These are phyloP conservation scores for Venturia canescens DNA, from an alignment of 1,140 invertebrate species.

Conservation along the genomic window DNA sequence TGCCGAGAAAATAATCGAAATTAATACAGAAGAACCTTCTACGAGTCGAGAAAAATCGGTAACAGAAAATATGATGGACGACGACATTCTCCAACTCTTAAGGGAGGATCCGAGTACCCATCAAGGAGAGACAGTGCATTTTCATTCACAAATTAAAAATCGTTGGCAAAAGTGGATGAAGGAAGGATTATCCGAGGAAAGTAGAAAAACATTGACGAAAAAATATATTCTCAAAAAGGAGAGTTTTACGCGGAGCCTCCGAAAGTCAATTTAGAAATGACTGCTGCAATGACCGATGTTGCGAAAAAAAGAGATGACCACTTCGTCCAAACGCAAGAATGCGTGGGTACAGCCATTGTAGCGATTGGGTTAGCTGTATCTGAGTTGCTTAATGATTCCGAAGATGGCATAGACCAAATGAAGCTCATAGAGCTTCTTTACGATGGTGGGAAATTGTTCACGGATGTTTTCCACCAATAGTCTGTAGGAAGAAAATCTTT, in stretches of 20 bases:
- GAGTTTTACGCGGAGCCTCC: slow-evolving; percentile 38
- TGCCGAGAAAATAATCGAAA: too few relatives aligned
- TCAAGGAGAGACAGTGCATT: neutral
- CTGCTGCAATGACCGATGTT: slow-evolving; percentile 29
- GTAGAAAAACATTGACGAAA: slow-evolving; percentile 9
- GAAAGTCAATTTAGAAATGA: slow-evolving; percentile 35
- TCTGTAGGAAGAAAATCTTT: slow-evolving; percentile 48
- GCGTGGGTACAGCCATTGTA: slow-evolving; percentile 52
- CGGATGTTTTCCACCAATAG: slow-evolving; percentile 54
- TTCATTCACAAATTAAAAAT: slow-evolving; percentile 17
- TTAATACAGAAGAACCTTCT: too few relatives aligned
- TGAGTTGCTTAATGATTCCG: slow-evolving; percentile 42
- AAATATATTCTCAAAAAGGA: slow-evolving; percentile 26
- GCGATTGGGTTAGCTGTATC: slow-evolving; percentile 49
- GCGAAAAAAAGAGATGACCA: slow-evolving; percentile 40
- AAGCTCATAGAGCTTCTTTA: slow-evolving; percentile 16
- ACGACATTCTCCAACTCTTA: slow-evolving; percentile 23
- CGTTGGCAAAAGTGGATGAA: slow-evolving; percentile 36
- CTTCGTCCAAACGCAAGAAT: slow-evolving; percentile 32
- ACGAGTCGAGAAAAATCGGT: neutral
- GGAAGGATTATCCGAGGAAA: too few relatives aligned
- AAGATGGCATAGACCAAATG: slow-evolving; percentile 24
- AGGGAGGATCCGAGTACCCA: slow-evolving; percentile 18
- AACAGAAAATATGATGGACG: slow-evolving; percentile 7
- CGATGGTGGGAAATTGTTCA: slow-evolving; percentile 37